Base-by-base conservation (phyloP, 2,888 invertebrate genomes). In the Nomada flava region DNA sequence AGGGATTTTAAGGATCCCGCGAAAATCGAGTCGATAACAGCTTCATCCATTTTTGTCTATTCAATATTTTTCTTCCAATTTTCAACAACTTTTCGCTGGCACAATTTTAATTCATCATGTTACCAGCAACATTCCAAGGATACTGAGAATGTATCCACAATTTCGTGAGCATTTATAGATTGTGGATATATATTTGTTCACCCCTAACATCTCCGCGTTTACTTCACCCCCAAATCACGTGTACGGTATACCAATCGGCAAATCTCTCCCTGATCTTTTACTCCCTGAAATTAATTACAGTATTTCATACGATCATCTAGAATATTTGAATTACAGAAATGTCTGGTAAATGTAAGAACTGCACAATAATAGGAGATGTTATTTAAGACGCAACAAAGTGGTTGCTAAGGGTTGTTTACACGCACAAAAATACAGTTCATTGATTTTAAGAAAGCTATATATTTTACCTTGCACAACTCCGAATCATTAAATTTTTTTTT, bases 21-120 rank as follows among this genome's bases (percentile, higher is more conserved):
- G 94, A 98, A 98, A 91, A 98, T 98, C 73, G 97, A 95, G 94
- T 98, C 98, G 50, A 98, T 96, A 0, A 97, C 97, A 82, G 97
- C 95, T 94, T 98, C 98, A 93, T 98, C 98, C 98, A 98, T 98
- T 81, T 76, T 86, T 42, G 20, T 7, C 10, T 59, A 3, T 50
- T 20, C n/a, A 13, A 26, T 44, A 23, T 26, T 47, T 23, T 44
- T 20, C 57, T 20, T 15, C 42, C 13, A 18, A n/a, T 23, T 9
- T 0, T 55, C 5, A 47, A 50, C n/a, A 57, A 15, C 42, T 26
- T 5, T 47, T 57, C 2, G 2, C 15, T 10, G 18, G 2, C 13
- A 0, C 20, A 23, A 57, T 11, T 15, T 10, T 0, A 29, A 52
- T 55, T 55, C 68, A 44, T 78, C 79, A 75, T 44, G 47, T 72